Evolutionary conservation across 2,797 vertebrate species (phyloP), one percentile per base, ranked within the genome.

Genomic region (Bradypus variegatus): DNA sequence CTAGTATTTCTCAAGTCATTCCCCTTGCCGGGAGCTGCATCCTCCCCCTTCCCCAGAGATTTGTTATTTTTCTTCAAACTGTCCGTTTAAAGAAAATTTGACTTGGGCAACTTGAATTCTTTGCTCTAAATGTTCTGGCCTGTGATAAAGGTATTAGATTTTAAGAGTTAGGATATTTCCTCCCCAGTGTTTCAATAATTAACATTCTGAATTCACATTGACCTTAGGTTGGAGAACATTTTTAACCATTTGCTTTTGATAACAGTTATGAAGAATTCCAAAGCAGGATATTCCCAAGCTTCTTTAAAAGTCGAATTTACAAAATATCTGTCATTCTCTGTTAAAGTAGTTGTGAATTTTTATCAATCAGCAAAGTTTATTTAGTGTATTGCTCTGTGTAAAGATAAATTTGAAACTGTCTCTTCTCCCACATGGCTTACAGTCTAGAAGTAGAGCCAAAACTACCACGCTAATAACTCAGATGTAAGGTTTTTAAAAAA

Each of bases 191-290:
- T 86, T 89, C 38, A 67, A 21, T 73, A 21, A 62, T 41, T 62
- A 45, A 50, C 33, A 70, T 76, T 82, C 65, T 67, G 48, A 92
- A 58, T 86, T 73, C 83, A 72, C 25, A 55, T 13, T 38, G 77
- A 10, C 16, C 55, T 64, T 88, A 45, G 58, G 36, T 62, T 79
- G 41, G 64, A 86, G 53, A 85, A 65, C 50, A 38, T 88, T 91
- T 91, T 62, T 89, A 80, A 87, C 70, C 31, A n/a, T 50, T 91
- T 92, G 80, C 62, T 91, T 77, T 86, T 77, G 70, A 29, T 81
- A 70, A 36, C 84, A 53, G 8, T 58, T 89, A 5, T 80, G 36
- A 69, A 87, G 65, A 90, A 78, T 86, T 89, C 87, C 50, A 79
- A 38, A 93, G 58, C 8, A 8, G 33, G 60, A 69, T 29, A 31